Evolutionary conservation across 2,797 vertebrate genomes (phyloP), one percentile per base, ranked within the genome.

Genomic region (Centropyge bicolor): DNA sequence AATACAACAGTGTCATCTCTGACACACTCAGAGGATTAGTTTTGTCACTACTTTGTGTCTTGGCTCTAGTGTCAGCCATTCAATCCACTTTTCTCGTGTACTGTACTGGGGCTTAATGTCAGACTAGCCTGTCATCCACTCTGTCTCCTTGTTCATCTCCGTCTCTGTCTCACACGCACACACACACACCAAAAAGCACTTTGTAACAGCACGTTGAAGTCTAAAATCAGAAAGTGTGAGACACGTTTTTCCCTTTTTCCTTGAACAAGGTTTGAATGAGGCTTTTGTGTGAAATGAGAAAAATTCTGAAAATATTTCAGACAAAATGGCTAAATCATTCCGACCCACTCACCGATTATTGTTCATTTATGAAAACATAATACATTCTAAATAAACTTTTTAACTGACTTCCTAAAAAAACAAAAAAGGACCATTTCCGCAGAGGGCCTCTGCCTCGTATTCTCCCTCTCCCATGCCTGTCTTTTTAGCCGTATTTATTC

Each of bases 21-120:
- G 91, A 91, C 88, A 92, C 83, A 88, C 86, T 86, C 80, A n/a
- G 55, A 90, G 91, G 93, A 94, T 94, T 94, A 92, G 90, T 90
- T 91, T 89, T 90, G 92, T 92, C 85, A 71, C 89, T 89, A 92
- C 90, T 93, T 93, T 92, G 90, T 89, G 90, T 89, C 90, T 90
- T 81, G 78, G 89, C 89, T 84, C 81, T 67, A 63, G 76, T 91
- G 91, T 93, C 91, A 90, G 81, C 88, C 82, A 78, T 87, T 92
- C 91, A 93, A 91, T 91, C 87, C 91, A 93, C 91, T 92, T 93
- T 93, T 60, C 87, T 74, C 80, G 62, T 91, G 90, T 86, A 87
- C 89, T 88, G 85, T 74, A 75, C 71, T 20, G 84, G 62, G 57
- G 89, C 88, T 93, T 94, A 94, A 89, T 87, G 89, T 93, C 91